Base-by-base conservation (phyloP, 2,888 invertebrate genomes). In the Tromatobia lineatoria region DNA sequence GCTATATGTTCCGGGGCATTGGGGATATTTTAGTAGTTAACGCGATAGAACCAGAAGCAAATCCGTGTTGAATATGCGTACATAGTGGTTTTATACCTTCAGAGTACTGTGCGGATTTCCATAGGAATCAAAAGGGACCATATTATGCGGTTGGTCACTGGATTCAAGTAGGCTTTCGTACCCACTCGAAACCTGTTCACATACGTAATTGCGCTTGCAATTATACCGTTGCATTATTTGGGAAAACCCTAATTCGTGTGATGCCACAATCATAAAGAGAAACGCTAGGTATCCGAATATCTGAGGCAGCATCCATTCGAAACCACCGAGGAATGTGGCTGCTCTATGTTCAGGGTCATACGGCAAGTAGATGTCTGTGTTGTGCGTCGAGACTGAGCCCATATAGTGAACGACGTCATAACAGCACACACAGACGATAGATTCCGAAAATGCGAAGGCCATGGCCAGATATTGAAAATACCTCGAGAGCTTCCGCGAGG, bases 381-480 rank as follows among this genome's bases (percentile, higher is more conserved):
- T 18, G 34, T 57, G 50, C 50, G 47, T 38, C 18, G 59, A n/a
- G 42, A 73, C 54, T 42, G 59, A 11, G 66, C n/a, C 38, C 38
- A 59, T n/a, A 57, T 29, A 29, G 57, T 67, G 8, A 11, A 15
- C 57, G 38, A 66, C 59, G 71, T 82, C 57, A 20, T 54, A 64
- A 54, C 34, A 38, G 66, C 54, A 75, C 67, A 79, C 71, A 75
- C 50, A 64, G 83, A 52, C 73, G 66, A 80, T 82, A 69, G 83
- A 87, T 81, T 78, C 84, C 86, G 69, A 42, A 81, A 86, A 88
- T 87, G 85, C 78, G 81, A 78, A 88, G 86, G 75, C 88, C 87
- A 85, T 83, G 81, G 85, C 88, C 91, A 92, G 92, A 92, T 92
- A 92, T 92, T 92, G 92, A 92, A 92, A 92, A 92, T 92, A 91